Base-by-base conservation (phyloP, 37 sponge, comb jelly and placozoan species). In the Beroe forskalii region DNA sequence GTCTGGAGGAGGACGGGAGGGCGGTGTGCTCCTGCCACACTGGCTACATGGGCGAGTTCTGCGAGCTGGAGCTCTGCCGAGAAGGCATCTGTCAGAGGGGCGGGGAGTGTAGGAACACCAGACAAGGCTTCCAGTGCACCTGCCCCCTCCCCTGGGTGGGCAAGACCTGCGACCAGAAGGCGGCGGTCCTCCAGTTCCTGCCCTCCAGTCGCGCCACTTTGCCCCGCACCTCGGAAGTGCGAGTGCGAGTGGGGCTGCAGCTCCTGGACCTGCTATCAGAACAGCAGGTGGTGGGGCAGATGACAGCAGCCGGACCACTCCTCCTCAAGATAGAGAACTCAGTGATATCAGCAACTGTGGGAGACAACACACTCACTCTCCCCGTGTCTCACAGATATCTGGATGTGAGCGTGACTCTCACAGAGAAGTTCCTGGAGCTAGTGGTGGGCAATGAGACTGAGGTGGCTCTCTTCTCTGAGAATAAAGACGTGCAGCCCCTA, bases 141-240 rank as follows among this genome's bases (percentile, higher is more conserved):
- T 80, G 86, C 30, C 12, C 37, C 3, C 86, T 80, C 1, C 86
- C 86, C 0, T 80, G 55, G 44, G 86, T 80, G 12, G 86, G 86
- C 30, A 44, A 80, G 25, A 80, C 27, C 48, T 80, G 86, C 31
- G 55, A 80, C 48, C 12, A 43, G 27, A 80, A 43, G 40, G 86
- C 55, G 8, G 42, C n/a, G 0, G 55, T 80, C 3, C 86, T 80
- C 25, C 86, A 80, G 55, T 80, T 80, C 28, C 39, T 3, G 4
- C 55, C 44, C 4, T 4, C 12, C 22, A 80, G 86, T 30, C 28
- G 30, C 25, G 86, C 86, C 1, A 23, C 55, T 38, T 22, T 80
- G 3, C 72, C 72, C 32, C 39, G 38, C 17, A 37, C 20, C 14
- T 4, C 19, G n/a, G 44, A 17, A n/a, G 28, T 43, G 4, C 25